Evolutionary conservation across 1,140 invertebrate genomes (phyloP), one percentile per base, ranked within the genome.

Genomic region (Eriosoma lanigerum): DNA sequence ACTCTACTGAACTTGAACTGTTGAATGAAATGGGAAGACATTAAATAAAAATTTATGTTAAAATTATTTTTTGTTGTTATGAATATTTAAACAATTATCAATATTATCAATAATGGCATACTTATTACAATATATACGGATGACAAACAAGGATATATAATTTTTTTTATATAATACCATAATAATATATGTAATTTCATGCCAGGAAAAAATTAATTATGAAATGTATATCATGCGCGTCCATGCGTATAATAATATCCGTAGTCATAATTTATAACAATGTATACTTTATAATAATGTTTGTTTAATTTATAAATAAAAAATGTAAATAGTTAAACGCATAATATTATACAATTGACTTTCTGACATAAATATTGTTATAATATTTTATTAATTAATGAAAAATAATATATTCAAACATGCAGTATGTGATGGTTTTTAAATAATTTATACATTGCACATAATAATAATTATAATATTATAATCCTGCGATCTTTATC

Each of bases 1-100:
- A 68, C 38, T 68, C 66, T 21, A 68, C 44, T 68, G 46, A 68
- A 68, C 66, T 68, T 48, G 44, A 68, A 48, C 66, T 68, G 66
- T 68, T 48, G 38, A 48, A 68, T 48, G 17, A 24, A 24, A 46
- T 38, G 38, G n/a, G n/a, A 48, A 38, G 66, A 48, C 66, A 5
- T 68, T 38, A 48, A 68, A 48, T 19, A 38, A 12, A n/a, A 68
- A 68, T 68, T 68, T 68, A 68, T 48, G 44, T 46, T 48, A 48
- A 68, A 68, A 24, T 17, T 46, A 24, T 48, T 21, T 24, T 13
- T 68, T 48, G 9, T 6, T 38, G 32, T 29, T 32, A 62, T 24
- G 38, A 68, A 68, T 68, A 68, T 68, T 64, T 44, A 64, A 64
- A 38, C 12, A 21, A 46, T 68, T 46, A 68, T 17, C n/a, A 46